A percentile compares a stretch with the other conserved stretches of the same genome.
These are phyloP conservation scores for Theristicus caerulescens DNA, from an alignment of 2,113 vertebrate species.

Conservation along the genomic window DNA sequence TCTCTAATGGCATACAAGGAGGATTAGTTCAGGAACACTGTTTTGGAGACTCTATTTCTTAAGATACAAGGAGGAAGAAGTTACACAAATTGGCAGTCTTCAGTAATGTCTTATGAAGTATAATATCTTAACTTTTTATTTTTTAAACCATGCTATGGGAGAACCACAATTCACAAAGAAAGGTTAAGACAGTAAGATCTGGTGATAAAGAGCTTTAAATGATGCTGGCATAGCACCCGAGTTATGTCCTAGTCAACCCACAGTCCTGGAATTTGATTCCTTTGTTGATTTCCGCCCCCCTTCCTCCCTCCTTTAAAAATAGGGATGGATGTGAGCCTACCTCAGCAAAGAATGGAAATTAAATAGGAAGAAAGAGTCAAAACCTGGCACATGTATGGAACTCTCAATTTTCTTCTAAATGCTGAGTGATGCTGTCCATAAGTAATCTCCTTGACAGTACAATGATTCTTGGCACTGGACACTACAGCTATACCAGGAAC, in stretches of 20 bases:
- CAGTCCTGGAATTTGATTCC: neutral
- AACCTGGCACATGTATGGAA: neutral
- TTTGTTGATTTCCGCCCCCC: neutral
- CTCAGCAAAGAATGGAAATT: neutral
- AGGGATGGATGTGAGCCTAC: neutral
- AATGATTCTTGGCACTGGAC: fast-evolving
- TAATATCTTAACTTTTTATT: neutral
- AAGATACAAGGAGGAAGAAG: neutral
- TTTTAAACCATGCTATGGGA: neutral
- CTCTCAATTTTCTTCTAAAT: neutral
- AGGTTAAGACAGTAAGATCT: neutral
- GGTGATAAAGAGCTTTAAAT: neutral
- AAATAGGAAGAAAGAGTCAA: neutral
- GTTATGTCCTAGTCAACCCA: neutral
- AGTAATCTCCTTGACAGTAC: neutral
- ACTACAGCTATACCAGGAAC: neutral
- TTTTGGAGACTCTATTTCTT: neutral
- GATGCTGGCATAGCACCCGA: neutral
- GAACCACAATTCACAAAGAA: neutral
- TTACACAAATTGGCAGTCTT: neutral
- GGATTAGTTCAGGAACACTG: neutral
- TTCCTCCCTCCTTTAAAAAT: neutral
- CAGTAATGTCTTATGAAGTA: neutral
- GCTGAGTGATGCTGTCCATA: neutral
- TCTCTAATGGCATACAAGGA: neutral